A percentile compares a stretch with the other conserved stretches of the same genome.
Evolutionary conservation across 2,797 vertebrate species (phyloP).

Genomic region (Muscicapa comitata): DNA sequence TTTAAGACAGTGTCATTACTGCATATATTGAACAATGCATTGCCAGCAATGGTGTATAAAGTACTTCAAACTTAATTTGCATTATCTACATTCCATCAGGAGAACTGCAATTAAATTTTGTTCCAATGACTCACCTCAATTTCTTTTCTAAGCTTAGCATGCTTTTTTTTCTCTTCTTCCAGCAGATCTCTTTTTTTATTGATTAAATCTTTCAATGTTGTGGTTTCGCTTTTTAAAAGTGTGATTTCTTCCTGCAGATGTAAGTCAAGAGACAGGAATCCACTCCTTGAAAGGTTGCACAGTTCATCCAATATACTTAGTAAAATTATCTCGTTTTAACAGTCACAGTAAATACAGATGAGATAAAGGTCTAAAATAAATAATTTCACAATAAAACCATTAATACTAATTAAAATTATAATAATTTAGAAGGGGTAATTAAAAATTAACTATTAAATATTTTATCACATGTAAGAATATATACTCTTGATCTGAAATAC

Average conservation of each 20-base stretch:
- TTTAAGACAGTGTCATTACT: background rate
- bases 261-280: conserved; percentile 14
- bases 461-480: background rate
- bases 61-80: background rate
- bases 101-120: background rate
- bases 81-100: background rate
- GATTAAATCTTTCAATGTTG: conserved; percentile 54
- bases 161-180: conserved; percentile 66
- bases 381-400: background rate
- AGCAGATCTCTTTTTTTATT: conserved; percentile 57
- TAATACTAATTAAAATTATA: background rate
- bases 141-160: conserved; percentile 75
- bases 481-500: background rate
- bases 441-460: background rate
- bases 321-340: background rate
- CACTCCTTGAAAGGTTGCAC: background rate
- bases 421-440: background rate
- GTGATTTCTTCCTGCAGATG: conserved; percentile 69
- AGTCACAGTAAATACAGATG: background rate
- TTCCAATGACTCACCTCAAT: conserved; percentile 68
- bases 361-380: background rate
- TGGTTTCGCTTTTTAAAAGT: conserved; percentile 60
- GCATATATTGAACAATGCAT: background rate
- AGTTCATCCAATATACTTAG: background rate
- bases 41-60: background rate